These are phyloP conservation scores for Catagonus wagneri DNA, from an alignment of 2,113 vertebrate species.

Conservation along the genomic window DNA sequence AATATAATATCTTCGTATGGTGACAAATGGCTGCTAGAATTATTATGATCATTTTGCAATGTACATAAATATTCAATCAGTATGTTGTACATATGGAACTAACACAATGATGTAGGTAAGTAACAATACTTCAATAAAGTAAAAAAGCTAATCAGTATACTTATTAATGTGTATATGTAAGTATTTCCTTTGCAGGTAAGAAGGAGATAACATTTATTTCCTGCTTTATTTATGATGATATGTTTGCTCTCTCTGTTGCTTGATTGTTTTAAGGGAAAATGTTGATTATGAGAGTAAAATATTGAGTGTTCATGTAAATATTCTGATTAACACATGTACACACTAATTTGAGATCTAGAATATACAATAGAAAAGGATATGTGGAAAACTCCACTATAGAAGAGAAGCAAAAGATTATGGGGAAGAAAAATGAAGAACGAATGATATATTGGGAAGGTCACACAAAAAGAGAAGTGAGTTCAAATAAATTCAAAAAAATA, in stretches of 20 bases:
- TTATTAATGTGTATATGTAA: background rate
- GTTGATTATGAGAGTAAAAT: background rate
- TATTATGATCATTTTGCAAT: background rate
- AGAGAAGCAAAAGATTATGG: background rate
- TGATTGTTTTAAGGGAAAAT: conserved; percentile 27
- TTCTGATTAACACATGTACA: background rate
- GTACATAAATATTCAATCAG: background rate
- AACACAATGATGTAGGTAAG: background rate
- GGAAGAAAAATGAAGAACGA: background rate
- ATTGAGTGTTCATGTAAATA: background rate
- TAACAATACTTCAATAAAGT: background rate
- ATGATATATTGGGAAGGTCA: background rate
- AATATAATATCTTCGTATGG: background rate
- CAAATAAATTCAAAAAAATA: background rate
- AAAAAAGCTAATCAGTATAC: background rate
- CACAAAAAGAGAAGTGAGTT: background rate
- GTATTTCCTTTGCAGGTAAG: background rate
- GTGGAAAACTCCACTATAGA: background rate
- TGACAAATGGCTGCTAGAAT: background rate
- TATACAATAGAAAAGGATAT: background rate
- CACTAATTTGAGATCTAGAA: background rate
- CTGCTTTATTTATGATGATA: background rate
- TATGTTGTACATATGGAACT: background rate
- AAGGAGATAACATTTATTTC: background rate
- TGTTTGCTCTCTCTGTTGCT: background rate